A percentile compares a stretch with the other conserved stretches of the same genome.
Evolutionary conservation across 2,888 invertebrate genomes (phyloP).

Genomic region (Drosophila colorata): DNA sequence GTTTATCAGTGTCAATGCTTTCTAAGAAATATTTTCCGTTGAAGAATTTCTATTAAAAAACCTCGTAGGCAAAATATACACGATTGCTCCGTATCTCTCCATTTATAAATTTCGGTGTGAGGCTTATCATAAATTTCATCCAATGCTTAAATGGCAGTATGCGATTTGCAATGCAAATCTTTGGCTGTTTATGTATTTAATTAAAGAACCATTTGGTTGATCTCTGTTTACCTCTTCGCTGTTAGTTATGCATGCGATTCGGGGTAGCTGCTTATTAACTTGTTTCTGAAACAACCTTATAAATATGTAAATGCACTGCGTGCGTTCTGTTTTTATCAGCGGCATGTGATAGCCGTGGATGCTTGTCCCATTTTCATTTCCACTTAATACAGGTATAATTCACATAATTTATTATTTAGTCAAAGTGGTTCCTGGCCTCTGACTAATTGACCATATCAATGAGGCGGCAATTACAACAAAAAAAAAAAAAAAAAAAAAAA

Average conservation of each 20-base stretch:
- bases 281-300: constrained; percentile 65
- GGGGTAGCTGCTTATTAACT: constrained; percentile 72
- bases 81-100: constrained; percentile 5
- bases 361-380: constrained; percentile 52
- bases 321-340: constrained; percentile 47
- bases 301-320: constrained; percentile 68
- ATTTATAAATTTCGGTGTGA: constrained; percentile 53
- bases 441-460: constrained; percentile 73
- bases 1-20: constrained; percentile 37
- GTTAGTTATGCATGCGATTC: constrained; percentile 65
- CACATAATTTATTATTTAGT: constrained; percentile 63
- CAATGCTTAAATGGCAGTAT: constrained; percentile 39
- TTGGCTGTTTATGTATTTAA: constrained; percentile 70
- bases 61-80: background rate
- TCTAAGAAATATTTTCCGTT: constrained; percentile 5
- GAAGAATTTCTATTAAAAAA: constrained; percentile 35
- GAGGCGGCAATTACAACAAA: constrained; percentile 21
- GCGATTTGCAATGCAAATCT: constrained; percentile 73
- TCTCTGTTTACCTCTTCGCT: constrained; percentile 47
- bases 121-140: constrained; percentile 67
- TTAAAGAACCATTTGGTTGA: constrained; percentile 66
- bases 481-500: background rate
- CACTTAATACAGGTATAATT: constrained; percentile 55
- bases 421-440: constrained; percentile 67
- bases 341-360: constrained; percentile 31